Evolutionary conservation across 2,113 vertebrate species (phyloP).

Genomic region (Oenanthe melanoleuca): DNA sequence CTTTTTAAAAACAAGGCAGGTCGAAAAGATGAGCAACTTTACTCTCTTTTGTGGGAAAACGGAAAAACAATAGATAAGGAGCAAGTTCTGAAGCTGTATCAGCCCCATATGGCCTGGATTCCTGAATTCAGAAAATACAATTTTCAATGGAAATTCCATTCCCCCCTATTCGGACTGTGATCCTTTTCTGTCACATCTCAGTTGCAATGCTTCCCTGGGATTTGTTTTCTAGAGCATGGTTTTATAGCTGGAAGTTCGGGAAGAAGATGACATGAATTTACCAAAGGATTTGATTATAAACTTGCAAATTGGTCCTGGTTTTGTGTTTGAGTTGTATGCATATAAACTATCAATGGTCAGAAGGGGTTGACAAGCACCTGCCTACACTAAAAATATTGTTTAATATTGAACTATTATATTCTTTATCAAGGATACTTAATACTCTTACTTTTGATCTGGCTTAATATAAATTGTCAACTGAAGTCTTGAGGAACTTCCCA

Average conservation of each 20-base stretch:
- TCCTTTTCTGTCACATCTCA: not conserved
- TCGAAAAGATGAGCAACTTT: not conserved
- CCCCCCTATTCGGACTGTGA: not conserved
- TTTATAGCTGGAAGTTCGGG: not conserved
- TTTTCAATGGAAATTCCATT: not conserved
- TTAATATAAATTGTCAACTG: not conserved
- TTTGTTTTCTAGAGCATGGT: not conserved
- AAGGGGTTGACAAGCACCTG: not conserved
- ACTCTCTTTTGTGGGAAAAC: not conserved
- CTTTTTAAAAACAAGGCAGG: not conserved
- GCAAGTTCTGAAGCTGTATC: not conserved
- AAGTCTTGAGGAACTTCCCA: not conserved
- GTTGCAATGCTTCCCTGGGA: accelerated
- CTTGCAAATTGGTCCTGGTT: not conserved
- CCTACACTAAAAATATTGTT: not conserved
- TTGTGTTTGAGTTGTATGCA: not conserved
- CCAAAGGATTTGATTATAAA: not conserved
- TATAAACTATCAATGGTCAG: not conserved
- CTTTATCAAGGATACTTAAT: not conserved
- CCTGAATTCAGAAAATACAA: not conserved
- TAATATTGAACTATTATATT: not conserved
- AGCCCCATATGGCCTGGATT: not conserved
- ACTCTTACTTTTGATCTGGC: not conserved
- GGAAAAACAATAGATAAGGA: not conserved
- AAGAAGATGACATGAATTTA: not conserved